Conservation (phyloP, 2,113 vertebrate genomes). For the Urocynchramus pylzowi region DNA sequence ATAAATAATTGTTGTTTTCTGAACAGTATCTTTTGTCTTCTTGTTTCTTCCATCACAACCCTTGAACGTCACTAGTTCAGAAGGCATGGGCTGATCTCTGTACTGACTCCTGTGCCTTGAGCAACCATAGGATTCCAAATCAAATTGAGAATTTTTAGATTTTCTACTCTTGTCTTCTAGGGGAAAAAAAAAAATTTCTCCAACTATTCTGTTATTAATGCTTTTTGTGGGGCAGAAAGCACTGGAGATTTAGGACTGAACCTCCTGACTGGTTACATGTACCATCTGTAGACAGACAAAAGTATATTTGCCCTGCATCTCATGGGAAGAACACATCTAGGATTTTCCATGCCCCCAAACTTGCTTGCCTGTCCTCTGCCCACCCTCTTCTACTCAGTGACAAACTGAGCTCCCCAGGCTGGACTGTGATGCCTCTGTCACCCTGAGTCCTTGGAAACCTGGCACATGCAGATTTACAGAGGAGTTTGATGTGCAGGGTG, state of each 20-base stretch:
- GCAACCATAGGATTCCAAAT: not conserved
- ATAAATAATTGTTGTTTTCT: constrained; percentile 25
- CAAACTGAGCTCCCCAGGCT: not conserved
- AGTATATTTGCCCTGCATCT: not conserved
- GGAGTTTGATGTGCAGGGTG: not conserved
- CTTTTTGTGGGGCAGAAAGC: not conserved
- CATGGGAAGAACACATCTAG: not conserved
- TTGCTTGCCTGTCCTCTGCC: not conserved
- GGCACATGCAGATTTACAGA: not conserved
- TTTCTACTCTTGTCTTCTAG: not conserved
- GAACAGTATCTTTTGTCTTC: not conserved
- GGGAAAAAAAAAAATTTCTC: not conserved
- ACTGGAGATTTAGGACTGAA: not conserved
- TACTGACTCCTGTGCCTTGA: not conserved
- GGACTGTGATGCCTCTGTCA: accelerated
- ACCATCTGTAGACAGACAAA: accelerated
- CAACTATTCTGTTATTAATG: not conserved
- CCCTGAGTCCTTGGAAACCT: not conserved
- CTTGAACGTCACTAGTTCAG: not conserved
- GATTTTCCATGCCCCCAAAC: not conserved
- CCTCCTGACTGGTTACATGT: not conserved
- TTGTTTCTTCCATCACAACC: not conserved
- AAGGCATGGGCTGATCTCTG: not conserved
- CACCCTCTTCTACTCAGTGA: not conserved
- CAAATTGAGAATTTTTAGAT: not conserved